phyloP scores from a whole-genome alignment of 2,888 invertebrate genomes.

The Drosophila sordidula region DNA sequence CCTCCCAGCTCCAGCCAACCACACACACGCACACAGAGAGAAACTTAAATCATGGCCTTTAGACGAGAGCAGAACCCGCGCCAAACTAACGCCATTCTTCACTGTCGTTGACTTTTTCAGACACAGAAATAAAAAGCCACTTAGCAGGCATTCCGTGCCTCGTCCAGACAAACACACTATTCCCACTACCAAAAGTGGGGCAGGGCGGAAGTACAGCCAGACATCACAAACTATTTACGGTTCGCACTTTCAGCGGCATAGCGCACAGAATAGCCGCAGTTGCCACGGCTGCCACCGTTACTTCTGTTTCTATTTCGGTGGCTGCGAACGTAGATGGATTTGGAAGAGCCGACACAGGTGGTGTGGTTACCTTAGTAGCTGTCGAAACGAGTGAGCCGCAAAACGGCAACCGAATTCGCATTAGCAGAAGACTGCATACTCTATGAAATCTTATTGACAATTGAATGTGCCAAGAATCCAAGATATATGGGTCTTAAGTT shows the following conservation, averaged over 20 bases:
- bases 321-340: conserved; percentile 9
- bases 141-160: conserved; percentile 47
- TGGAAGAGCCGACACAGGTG: conserved; percentile 5
- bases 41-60: conserved; percentile 30
- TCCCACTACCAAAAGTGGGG: neutral
- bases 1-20: neutral
- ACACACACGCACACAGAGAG: conserved; percentile 5
- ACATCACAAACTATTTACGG: conserved; percentile 64
- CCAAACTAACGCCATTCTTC: conserved; percentile 44
- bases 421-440: neutral
- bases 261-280: conserved; percentile 37
- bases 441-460: neutral
- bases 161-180: conserved; percentile 14
- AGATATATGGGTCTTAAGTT: no score
- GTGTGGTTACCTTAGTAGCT: conserved; percentile 18
- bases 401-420: neutral
- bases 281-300: conserved; percentile 4
- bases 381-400: neutral
- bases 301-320: conserved; percentile 2
- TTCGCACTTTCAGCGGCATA: conserved; percentile 57
- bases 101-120: conserved; percentile 53
- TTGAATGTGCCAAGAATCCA: no score
- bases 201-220: conserved; percentile 1
- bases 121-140: conserved; percentile 66
- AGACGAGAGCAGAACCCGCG: conserved; percentile 7